A percentile compares a stretch with the other conserved stretches of the same genome.
Conservation (phyloP, 1,140 invertebrate genomes). For the Epicauta chinensis region DNA sequence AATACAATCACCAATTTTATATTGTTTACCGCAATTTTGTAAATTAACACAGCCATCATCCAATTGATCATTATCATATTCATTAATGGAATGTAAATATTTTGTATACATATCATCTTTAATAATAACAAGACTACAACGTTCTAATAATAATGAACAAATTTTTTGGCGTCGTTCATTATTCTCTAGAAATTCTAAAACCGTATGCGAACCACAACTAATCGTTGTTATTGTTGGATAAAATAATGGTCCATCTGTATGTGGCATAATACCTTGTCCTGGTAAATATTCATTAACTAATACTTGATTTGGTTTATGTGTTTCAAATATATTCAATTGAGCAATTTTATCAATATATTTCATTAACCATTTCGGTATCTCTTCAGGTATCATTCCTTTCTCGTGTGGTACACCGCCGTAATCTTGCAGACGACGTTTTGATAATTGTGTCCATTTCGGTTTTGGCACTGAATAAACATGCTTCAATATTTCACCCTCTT, state of each 20-base stretch:
- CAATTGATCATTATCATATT: constrained; percentile 64
- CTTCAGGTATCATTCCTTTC: constrained; percentile 92
- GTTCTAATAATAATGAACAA: constrained; percentile 74
- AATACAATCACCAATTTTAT: constrained; percentile 51
- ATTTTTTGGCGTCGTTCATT: constrained; percentile 39
- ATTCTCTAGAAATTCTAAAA: constrained; percentile 77
- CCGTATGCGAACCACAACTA: constrained; percentile 80
- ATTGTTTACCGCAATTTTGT: constrained; percentile 50
- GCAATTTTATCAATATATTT: constrained; percentile 68
- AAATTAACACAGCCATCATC: constrained; percentile 64
- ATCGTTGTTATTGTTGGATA: constrained; percentile 90
- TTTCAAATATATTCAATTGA: constrained; percentile 65
- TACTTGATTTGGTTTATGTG: constrained; percentile 85
- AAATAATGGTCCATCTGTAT: constrained; percentile 92
- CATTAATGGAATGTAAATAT: constrained; percentile 86
- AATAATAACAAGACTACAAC: constrained; percentile 81
- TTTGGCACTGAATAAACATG: constrained; percentile 76
- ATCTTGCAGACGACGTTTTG: constrained; percentile 87
- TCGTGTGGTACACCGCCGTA: constrained; percentile 91
- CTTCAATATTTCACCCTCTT: constrained; percentile 69
- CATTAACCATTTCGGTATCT: constrained; percentile 79
- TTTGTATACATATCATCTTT: constrained; percentile 76
- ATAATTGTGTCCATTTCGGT: constrained; percentile 93
- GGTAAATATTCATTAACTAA: constrained; percentile 93
- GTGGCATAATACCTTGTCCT: constrained; percentile 92